phyloP scores from a whole-genome alignment of 2,797 vertebrate species.

The Leontopithecus rosalia region DNA sequence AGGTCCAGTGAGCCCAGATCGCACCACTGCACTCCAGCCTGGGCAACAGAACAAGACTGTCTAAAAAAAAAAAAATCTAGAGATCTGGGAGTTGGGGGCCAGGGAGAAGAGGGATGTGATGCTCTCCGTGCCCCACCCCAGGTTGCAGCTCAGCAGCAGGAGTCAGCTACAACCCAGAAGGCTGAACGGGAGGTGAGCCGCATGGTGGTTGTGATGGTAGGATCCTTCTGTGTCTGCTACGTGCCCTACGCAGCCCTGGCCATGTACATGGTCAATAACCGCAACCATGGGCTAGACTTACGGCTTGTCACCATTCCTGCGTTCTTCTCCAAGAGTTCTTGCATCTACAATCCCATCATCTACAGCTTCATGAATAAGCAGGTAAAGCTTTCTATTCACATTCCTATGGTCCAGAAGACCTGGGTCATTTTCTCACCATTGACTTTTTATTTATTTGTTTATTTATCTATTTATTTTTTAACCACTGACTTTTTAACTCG shows the following conservation, averaged over 20 bases:
- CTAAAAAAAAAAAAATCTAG: no score
- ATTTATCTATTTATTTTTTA: no score
- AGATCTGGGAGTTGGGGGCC: background rate
- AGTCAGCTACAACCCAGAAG: conserved; percentile 91
- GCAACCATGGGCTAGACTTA: conserved; percentile 86
- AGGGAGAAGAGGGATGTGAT: background rate
- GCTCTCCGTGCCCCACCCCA: conserved; percentile 60
- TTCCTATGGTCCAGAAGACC: background rate
- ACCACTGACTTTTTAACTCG: background rate
- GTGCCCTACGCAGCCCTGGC: conserved; percentile 89
- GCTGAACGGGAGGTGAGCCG: conserved; percentile 91
- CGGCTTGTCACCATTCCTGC: conserved; percentile 89
- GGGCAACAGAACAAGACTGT: background rate
- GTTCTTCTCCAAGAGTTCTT: conserved; percentile 92
- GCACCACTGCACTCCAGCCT: background rate
- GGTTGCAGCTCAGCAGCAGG: conserved; percentile 91
- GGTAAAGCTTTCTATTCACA: conserved; percentile 77
- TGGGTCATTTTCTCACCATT: background rate
- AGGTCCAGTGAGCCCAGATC: background rate
- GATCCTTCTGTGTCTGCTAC: conserved; percentile 90
- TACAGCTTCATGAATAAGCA: conserved; percentile 92
- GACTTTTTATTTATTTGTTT: background rate
- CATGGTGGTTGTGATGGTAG: conserved; percentile 91
- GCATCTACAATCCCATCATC: conserved; percentile 89
- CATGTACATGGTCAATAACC: conserved; percentile 90